Base-by-base conservation (phyloP, 2,797 vertebrate genomes). In the Vireo griseus region DNA sequence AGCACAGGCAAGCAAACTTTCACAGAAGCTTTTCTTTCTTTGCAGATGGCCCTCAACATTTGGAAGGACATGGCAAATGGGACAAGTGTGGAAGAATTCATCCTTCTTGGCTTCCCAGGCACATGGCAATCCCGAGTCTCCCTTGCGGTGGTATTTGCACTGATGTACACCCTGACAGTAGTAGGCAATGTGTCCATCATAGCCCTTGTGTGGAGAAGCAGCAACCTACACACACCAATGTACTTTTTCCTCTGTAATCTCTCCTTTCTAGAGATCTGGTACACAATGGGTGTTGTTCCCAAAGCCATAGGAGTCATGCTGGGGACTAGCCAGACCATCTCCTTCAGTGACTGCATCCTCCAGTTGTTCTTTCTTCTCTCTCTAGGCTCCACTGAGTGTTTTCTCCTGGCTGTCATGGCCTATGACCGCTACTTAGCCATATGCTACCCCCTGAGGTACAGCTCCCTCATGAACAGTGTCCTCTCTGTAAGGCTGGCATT, bases 341-440 rank as follows among this genome's bases (percentile, higher is more conserved):
- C 97, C 65, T 97, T 97, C 58, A 69, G 59, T 1, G 90, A 83
- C 29, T 98, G 97, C 48, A 90, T 92, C 19, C 39, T 96, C 50
- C 97, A 98, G 33, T 89, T 98, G 5, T 97, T 97, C 48, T 97
- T 97, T 65, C 96, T 98, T 87, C 96, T 98, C 62, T 97, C 96
- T 44, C 74, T 98, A 61, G 97, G 97, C 58, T 97, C 97, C 67
- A 95, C 96, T 11, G 96, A 98, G 40, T 97, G 96, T 68, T 97
- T 98, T 69, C 94, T 97, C 28, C 95, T 98, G 24, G 96, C 97
- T 13, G 94, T 95, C 35, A 98, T 97, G 97, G 97, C 97, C 72
- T 98, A 97, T 48, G 97, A 98, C 54, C 69, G 59, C 15, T 98
- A 96, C 63, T 44, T 97, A 59, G 97, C 97, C 69, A 97, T 97